A percentile compares a stretch with the other conserved stretches of the same genome.
phyloP scores from a whole-genome alignment of 1,140 invertebrate genomes.

The Schlechtendalia chinensis region DNA sequence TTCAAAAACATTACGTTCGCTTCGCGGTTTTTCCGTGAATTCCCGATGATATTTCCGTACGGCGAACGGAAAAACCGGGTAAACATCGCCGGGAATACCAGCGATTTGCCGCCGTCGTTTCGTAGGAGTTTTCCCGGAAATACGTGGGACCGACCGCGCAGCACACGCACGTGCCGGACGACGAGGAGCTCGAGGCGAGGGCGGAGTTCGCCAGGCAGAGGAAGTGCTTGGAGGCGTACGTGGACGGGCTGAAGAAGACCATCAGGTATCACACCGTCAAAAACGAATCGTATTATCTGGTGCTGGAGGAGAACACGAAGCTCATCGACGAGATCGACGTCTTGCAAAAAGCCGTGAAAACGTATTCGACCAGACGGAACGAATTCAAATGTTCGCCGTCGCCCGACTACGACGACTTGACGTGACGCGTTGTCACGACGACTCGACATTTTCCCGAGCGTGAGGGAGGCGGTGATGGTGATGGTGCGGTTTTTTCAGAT shows the following conservation, averaged over 20 bases:
- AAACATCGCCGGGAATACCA: too few species aligned
- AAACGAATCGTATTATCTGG: constrained; percentile 9
- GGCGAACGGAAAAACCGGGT: too few species aligned
- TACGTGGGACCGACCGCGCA: neutral
- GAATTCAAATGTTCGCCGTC: neutral
- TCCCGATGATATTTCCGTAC: too few species aligned
- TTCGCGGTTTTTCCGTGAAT: too few species aligned
- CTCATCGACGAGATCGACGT: constrained; percentile 8
- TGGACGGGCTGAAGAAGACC: neutral
- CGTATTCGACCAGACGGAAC: neutral
- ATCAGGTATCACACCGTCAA: neutral
- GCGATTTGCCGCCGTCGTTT: too few species aligned
- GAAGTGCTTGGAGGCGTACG: neutral
- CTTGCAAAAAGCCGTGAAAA: neutral
- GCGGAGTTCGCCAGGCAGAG: neutral
- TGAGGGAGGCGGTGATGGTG: too few species aligned
- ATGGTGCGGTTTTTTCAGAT: too few species aligned
- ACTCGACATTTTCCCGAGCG: too few species aligned
- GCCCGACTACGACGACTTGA: too few species aligned
- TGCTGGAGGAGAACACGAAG: constrained; percentile 14
- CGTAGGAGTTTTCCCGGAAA: neutral
- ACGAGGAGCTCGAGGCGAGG: neutral
- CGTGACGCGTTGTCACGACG: too few species aligned
- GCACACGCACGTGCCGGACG: neutral
- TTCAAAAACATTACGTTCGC: too few species aligned